A percentile compares a stretch with the other conserved stretches of the same genome.
Conservation (phyloP, 2,797 vertebrate genomes). For the Furcifer pardalis region DNA sequence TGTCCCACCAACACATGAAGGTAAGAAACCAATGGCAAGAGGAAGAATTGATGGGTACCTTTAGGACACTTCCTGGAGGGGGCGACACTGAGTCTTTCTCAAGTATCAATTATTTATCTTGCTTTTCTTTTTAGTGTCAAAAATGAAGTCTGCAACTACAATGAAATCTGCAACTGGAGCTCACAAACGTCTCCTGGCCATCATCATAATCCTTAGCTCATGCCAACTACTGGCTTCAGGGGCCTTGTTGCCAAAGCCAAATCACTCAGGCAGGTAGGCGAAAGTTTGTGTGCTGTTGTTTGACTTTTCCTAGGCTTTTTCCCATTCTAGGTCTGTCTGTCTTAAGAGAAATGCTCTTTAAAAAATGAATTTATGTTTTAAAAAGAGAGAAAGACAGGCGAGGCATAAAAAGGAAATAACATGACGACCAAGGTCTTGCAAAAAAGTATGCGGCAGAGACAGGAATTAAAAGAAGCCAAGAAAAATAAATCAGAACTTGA, state of each 20-base stretch:
- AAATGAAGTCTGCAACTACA: background rate
- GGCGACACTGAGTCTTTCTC: background rate
- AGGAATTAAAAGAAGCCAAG: background rate
- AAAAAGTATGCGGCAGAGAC: background rate
- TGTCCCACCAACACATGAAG: slow-evolving; percentile 19
- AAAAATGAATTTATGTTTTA: background rate
- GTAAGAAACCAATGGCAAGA: background rate
- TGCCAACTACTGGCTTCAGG: slow-evolving; percentile 41
- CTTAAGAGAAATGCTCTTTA: background rate
- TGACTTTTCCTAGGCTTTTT: background rate
- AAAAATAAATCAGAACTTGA: background rate
- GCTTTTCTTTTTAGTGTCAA: background rate
- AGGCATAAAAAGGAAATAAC: background rate
- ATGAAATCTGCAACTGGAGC: background rate
- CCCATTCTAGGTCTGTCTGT: background rate
- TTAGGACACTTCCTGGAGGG: background rate
- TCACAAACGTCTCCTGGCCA: slow-evolving; percentile 7
- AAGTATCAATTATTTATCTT: slow-evolving; percentile 6
- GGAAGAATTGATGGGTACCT: background rate
- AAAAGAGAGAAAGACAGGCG: background rate
- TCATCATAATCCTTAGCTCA: slow-evolving; percentile 37
- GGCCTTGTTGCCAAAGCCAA: slow-evolving; percentile 26
- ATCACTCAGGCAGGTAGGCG: slow-evolving; percentile 44
- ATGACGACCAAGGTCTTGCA: background rate
- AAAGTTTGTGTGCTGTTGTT: background rate